Percentiles rank a stretch among this genome's conserved stretches.
Evolutionary conservation across 92 coral and sea anemone species (phyloP).

Genomic region (Zoanthus gigantus): DNA sequence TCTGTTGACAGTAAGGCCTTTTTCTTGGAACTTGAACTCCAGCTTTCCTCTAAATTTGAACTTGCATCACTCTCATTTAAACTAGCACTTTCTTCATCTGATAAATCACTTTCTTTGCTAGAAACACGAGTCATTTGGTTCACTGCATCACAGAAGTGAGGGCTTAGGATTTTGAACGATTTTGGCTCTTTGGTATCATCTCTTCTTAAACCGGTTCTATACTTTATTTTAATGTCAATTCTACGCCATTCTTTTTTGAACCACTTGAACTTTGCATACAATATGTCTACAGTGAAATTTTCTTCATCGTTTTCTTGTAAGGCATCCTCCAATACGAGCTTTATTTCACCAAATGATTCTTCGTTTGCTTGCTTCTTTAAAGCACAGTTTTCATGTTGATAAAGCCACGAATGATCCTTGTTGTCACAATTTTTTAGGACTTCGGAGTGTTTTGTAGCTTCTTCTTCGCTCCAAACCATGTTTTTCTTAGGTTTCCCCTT

Average conservation of each 20-base stretch:
- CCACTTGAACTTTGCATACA: constrained; percentile 66
- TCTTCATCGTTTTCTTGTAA: constrained; percentile 36
- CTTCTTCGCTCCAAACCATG: constrained; percentile 58
- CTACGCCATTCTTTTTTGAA: constrained; percentile 65
- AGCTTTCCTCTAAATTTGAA: constrained; percentile 26
- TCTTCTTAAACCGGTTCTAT: constrained; percentile 57
- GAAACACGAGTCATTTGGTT: constrained; percentile 59
- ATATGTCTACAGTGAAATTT: constrained; percentile 38
- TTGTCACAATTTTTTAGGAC: constrained; percentile 59
- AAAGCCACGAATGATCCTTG: constrained; percentile 56
- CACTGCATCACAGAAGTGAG: constrained; percentile 1
- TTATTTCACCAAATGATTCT: constrained; percentile 42
- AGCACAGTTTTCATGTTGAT: constrained; percentile 50
- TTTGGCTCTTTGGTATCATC: constrained; percentile 44
- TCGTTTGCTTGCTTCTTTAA: constrained; percentile 62
- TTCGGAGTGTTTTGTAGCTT: constrained; percentile 57
- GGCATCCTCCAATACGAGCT: constrained; percentile 47
- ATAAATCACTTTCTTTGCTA: constrained; percentile 68
- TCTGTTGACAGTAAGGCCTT: constrained; percentile 23
- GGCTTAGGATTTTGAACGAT: not conserved
- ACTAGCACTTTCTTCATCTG: constrained; percentile 30
- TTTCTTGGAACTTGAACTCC: not conserved
- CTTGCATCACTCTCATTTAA: constrained; percentile 43
- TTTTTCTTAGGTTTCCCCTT: constrained; percentile 46
- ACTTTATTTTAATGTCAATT: constrained; percentile 64